Percentiles rank a stretch among this genome's conserved stretches.
Conservation (phyloP, 2,888 invertebrate genomes). For the Nomada goodeniana region DNA sequence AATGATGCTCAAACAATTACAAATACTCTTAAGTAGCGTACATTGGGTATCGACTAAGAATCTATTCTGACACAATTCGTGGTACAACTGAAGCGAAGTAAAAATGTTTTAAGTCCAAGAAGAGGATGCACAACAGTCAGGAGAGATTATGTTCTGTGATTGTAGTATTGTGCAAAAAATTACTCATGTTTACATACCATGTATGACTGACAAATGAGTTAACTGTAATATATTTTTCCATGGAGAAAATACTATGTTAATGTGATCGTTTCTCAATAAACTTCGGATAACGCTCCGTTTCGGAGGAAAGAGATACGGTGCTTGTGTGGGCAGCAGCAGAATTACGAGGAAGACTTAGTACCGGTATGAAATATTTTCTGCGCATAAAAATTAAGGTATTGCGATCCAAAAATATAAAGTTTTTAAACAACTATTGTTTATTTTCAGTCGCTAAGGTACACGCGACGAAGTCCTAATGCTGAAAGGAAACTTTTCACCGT, state of each 20-base stretch:
- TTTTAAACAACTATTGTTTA: neutral
- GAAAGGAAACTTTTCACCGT: constrained; percentile 82
- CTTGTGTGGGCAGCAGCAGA: constrained; percentile 28
- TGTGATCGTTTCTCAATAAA: constrained; percentile 45
- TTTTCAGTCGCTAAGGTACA: constrained; percentile 77
- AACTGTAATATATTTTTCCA: constrained; percentile 61
- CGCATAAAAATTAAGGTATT: neutral
- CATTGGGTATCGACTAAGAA: constrained; percentile 24
- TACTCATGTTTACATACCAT: constrained; percentile 56
- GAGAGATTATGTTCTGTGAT: constrained; percentile 66
- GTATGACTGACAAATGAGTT: constrained; percentile 61
- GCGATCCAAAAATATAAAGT: neutral
- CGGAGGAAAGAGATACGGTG: constrained; percentile 25
- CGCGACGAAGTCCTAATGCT: constrained; percentile 83
- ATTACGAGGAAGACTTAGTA: constrained; percentile 58
- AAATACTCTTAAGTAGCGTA: constrained; percentile 33
- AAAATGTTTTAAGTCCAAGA: constrained; percentile 48
- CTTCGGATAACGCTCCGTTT: constrained; percentile 39
- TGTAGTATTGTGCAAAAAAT: constrained; percentile 53
- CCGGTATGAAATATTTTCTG: constrained; percentile 50
- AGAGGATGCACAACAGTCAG: constrained; percentile 57
- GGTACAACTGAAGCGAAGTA: neutral
- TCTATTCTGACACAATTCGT: constrained; percentile 31
- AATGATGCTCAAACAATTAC: constrained; percentile 65
- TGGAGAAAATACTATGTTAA: constrained; percentile 59